These are phyloP conservation scores for Musca vetustissima DNA, from an alignment of 1,140 invertebrate genomes.

Conservation along the genomic window DNA sequence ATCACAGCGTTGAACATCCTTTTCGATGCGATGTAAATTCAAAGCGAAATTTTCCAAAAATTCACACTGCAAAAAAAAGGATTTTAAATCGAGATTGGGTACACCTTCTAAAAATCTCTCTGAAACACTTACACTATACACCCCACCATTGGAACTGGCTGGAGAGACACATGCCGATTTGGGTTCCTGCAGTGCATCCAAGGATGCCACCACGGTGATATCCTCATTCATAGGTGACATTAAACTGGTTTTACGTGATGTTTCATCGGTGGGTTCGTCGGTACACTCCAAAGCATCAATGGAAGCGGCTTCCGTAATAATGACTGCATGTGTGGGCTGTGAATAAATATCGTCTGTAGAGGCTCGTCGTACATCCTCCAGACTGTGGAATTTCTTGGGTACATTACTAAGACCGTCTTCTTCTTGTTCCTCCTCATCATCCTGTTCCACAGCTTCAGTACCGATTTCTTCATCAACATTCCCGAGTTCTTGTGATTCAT, in stretches of 20 bases:
- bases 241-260: slow-evolving; percentile 50
- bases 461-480: slow-evolving; percentile 26
- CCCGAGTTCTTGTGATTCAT: slow-evolving; percentile 24
- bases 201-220: slow-evolving; percentile 46
- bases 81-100: not conserved
- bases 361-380: slow-evolving; percentile 38
- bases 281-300: slow-evolving; percentile 43
- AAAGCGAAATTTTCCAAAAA: slow-evolving; percentile 83
- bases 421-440: too few relatives aligned
- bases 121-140: slow-evolving; percentile 72
- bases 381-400: slow-evolving; percentile 44
- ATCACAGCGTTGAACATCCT: slow-evolving; percentile 92
- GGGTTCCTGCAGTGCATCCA: slow-evolving; percentile 55
- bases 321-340: slow-evolving; percentile 56
- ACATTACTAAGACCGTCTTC: slow-evolving; percentile 25
- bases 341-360: slow-evolving; percentile 17
- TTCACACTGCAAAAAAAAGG: slow-evolving; percentile 63
- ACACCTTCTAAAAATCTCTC: not conserved
- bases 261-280: slow-evolving; percentile 52
- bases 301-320: slow-evolving; percentile 65
- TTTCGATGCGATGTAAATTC: slow-evolving; percentile 91
- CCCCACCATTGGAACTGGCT: slow-evolving; percentile 81
- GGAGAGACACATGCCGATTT: slow-evolving; percentile 73
- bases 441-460: slow-evolving; percentile 29
- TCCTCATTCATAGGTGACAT: slow-evolving; percentile 53